Evolutionary conservation across 2,797 vertebrate genomes (phyloP), one percentile per base, ranked within the genome.

Genomic region (Sphaeramia orbicularis): DNA sequence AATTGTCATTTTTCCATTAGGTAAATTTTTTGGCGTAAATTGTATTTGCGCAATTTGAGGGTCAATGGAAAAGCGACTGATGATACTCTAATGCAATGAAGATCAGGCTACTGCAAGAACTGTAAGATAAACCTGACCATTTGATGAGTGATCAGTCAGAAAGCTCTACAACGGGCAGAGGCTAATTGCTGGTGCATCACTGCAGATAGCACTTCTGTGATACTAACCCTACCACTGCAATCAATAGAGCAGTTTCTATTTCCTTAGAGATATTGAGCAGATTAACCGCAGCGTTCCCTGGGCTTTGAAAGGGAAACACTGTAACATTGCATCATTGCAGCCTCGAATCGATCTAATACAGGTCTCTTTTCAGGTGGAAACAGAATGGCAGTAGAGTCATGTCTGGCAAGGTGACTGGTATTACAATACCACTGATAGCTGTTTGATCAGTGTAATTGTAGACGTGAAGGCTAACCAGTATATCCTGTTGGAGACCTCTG

Each of bases 381-480:
- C 32, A 2, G 24, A 50, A 43, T 42, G 15, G n/a, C n/a, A 13
- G 47, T 12, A 24, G 18, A 6, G 40, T 45, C 62, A 24, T 47
- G 43, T 38, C 38, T 40, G 38, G 30, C 59, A 45, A 42, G 52
- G 59, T 56, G 27, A 55, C 44, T n/a, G 27, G 16, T 32, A 51
- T 45, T 35, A 47, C 56, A 18, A 21, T 47, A 45, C 36, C 59
- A 32, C 24, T 16, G 48, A 52, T 30, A 52, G 40, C 43, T 49
- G 27, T 73, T 43, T 38, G 40, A 35, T 57, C 38, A 45, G 52
- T 38, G 64, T 68, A 68, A 68, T 36, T 56, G 41, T 58, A 68
- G 58, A 53, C 24, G 19, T 32, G 16, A 13, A 37, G 36, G 18
- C 43, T 50, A 32, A 53, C 36, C 10, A 30, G 36, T 24, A 18